Evolutionary conservation across 53 echinoderm and acorn worm species (phyloP).

Genomic region (Zoroaster sp.): DNA sequence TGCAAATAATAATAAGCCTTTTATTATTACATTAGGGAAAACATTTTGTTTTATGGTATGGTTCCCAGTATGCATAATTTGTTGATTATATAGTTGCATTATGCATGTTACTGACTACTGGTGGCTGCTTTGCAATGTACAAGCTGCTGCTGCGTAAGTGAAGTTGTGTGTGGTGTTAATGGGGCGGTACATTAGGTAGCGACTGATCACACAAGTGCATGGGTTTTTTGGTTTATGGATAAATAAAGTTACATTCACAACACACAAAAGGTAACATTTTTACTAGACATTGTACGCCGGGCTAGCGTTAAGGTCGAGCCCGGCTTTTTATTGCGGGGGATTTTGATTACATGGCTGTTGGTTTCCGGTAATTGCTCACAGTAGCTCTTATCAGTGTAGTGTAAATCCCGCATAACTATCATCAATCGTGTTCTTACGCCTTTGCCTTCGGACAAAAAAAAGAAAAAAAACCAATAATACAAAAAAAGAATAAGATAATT

Average conservation of each 20-base stretch:
- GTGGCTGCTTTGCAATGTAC: not conserved
- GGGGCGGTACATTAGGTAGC: too few species aligned
- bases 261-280: not conserved
- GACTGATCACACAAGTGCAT: not conserved
- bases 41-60: not conserved
- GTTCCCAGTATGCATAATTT: not conserved
- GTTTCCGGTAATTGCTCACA: too few species aligned
- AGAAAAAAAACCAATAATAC: too few species aligned
- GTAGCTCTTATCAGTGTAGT: too few species aligned
- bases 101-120: not conserved
- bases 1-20: not conserved
- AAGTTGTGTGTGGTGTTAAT: not conserved
- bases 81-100: not conserved
- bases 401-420: too few species aligned
- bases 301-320: too few species aligned
- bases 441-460: too few species aligned
- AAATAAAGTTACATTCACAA: not conserved
- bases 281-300: too few species aligned
- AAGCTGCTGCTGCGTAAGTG: not conserved
- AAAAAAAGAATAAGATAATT: too few species aligned
- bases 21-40: not conserved
- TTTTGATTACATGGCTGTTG: too few species aligned
- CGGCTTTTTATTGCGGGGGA: too few species aligned
- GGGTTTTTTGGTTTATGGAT: not conserved
- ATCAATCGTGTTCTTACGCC: too few species aligned